A percentile compares a stretch with the other conserved stretches of the same genome.
These are phyloP conservation scores for Melanotus villosus DNA, from an alignment of 2,888 invertebrate species.

Conservation along the genomic window DNA sequence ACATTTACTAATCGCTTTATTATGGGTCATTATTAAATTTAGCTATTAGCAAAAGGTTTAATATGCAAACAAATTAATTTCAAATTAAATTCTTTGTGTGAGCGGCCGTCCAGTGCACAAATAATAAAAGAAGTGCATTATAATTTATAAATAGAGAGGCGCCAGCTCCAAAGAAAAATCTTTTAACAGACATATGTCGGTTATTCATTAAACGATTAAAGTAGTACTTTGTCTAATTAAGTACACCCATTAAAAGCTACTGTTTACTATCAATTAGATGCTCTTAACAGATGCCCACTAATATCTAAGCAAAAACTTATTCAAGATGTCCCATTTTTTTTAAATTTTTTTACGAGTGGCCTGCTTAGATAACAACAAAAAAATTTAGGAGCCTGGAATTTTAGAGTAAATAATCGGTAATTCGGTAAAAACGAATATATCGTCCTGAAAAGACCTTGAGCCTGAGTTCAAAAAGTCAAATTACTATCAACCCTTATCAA, in stretches of 20 bases:
- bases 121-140: conserved; percentile 14
- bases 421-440: not conserved
- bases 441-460: conserved; percentile 26
- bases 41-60: conserved; percentile 4
- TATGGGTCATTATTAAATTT: conserved; percentile 5
- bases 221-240: conserved; percentile 21
- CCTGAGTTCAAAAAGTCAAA: conserved; percentile 43
- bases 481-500: conserved; percentile 36
- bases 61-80: no score
- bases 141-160: conserved; percentile 22
- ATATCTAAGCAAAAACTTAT: not conserved
- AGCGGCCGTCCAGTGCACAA: not conserved
- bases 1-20: conserved; percentile 4
- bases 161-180: conserved; percentile 19
- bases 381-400: not conserved
- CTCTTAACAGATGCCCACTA: conserved; percentile 17
- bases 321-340: not conserved
- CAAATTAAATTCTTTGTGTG: not conserved
- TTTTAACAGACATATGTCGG: conserved; percentile 7
- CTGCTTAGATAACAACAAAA: conserved; percentile 1
- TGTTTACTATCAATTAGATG: conserved; percentile 15
- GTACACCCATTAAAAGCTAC: conserved; percentile 20
- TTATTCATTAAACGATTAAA: conserved; percentile 11
- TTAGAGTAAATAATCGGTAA: not conserved
- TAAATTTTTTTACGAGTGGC: not conserved